Evolutionary conservation across 2,888 invertebrate species (phyloP).

Genomic region (Hedychridium roseum): DNA sequence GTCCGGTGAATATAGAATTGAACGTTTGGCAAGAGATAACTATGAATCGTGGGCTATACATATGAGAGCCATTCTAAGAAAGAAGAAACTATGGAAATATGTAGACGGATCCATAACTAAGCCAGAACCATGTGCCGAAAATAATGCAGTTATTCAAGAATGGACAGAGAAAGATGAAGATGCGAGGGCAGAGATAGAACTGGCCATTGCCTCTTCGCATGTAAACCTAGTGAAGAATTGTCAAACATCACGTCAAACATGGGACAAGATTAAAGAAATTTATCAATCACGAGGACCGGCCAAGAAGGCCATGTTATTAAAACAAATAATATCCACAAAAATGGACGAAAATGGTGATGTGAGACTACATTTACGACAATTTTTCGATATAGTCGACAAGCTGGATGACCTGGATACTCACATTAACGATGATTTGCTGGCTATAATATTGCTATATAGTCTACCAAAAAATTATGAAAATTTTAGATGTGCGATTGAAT

Average conservation of each 20-base stretch:
- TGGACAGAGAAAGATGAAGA: conserved; percentile 11
- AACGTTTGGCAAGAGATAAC: conserved; percentile 8
- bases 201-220: conserved; percentile 7
- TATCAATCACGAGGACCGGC: conserved; percentile 12
- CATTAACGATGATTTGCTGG: conserved; percentile 11
- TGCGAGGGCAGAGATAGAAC: conserved; percentile 9
- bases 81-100: conserved; percentile 11
- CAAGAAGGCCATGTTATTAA: conserved; percentile 10
- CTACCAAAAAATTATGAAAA: conserved; percentile 11
- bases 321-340: conserved; percentile 6
- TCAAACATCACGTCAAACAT: conserved; percentile 3
- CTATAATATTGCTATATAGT: conserved; percentile 12
- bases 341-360: conserved; percentile 12
- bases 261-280: conserved; percentile 7
- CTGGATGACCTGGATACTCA: conserved; percentile 9
- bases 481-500: conserved; percentile 12
- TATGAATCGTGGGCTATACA: conserved; percentile 11
- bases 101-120: conserved; percentile 1
- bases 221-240: conserved; percentile 9
- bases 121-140: background rate
- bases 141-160: background rate
- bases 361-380: conserved; percentile 6
- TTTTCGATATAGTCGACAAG: conserved; percentile 10
- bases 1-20: no score
- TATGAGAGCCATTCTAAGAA: conserved; percentile 3